Base-by-base conservation (phyloP, 2,888 invertebrate species). In the Cosmia trapezina region DNA sequence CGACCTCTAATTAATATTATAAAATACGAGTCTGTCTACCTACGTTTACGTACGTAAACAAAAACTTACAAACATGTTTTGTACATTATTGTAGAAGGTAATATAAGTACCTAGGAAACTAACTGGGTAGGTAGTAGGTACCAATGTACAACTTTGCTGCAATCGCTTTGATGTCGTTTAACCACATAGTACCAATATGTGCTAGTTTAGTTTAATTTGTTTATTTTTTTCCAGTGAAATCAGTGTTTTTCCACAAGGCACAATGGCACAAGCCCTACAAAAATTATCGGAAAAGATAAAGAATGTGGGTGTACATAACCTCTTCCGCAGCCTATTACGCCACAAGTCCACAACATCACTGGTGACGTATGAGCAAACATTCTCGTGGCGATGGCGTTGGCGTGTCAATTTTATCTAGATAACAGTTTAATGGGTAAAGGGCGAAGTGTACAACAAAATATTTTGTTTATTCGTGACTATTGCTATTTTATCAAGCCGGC, bases 281-380 rank as follows among this genome's bases (percentile, higher is more conserved):
- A 80, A 73, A 68, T 78, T 75, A 85, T 84, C 83, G 70, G 61
- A 53, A 45, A 61, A 80, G 87, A 87, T 86, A 81, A 86, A 73
- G 77, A 85, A 84, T 83, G 83, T 85, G 79, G 78, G 82, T 81
- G 84, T 41, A 76, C 67, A 69, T 76, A 74, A 77, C 65, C 70
- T 68, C 76, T 76, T 80, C 75, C 70, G 72, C 75, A 65, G 74
- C 57, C 79, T 74, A 70, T 85, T 86, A 87, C 86, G 84, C 77
- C 80, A 86, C n/a, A n/a, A n/a, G n/a, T n/a, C n/a, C n/a, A n/a
- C 80, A 78, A 74, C 81, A 84, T 78, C 76, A 76, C 69, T 79
- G 63, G 74, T 86, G 83, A 88, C 88, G 87, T 84, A 71, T 47
- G 51, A 76, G 67, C 79, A 76, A 80, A 79, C 80, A 83, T 70